A percentile compares a stretch with the other conserved stretches of the same genome.
phyloP scores from a whole-genome alignment of 2,888 invertebrate genomes.

The Mystacides longicornis region DNA sequence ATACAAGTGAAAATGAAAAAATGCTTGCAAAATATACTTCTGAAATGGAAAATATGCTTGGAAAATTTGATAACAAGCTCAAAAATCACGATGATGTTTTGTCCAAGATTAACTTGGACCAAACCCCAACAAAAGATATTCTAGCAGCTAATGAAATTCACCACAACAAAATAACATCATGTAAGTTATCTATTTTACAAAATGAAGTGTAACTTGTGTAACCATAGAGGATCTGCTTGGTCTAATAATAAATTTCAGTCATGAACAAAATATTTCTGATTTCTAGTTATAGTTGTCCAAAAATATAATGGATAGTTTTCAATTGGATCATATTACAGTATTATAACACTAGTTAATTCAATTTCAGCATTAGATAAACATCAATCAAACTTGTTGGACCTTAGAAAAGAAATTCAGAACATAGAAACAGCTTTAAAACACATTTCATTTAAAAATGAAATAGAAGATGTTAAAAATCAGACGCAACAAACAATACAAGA shows the following conservation, averaged over 20 bases:
- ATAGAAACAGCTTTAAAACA: constrained; percentile 46
- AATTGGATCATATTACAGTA: too few species aligned
- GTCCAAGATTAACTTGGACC: constrained; percentile 36
- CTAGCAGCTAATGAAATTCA: constrained; percentile 45
- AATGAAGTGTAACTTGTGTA: background rate
- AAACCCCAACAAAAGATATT: constrained; percentile 41
- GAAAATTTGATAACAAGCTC: constrained; percentile 50
- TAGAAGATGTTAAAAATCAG: constrained; percentile 53
- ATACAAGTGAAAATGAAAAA: constrained; percentile 31
- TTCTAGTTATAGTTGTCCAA: too few species aligned
- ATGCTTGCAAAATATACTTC: constrained; percentile 41
- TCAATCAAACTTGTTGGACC: constrained; percentile 41
- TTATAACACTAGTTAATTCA: too few species aligned
- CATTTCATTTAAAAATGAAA: constrained; percentile 45
- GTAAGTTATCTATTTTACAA: constrained; percentile 32
- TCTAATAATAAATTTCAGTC: too few species aligned
- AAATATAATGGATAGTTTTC: too few species aligned
- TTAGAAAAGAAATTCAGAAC: constrained; percentile 37
- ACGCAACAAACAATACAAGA: constrained; percentile 53
- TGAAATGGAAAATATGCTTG: constrained; percentile 49
- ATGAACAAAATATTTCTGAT: too few species aligned
- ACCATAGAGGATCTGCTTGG: background rate
- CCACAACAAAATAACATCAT: constrained; percentile 46
- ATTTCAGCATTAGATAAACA: constrained; percentile 42
- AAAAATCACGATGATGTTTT: constrained; percentile 41